Conservation (phyloP, 2,113 vertebrate species). For the Chiloscyllium plagiosum region DNA sequence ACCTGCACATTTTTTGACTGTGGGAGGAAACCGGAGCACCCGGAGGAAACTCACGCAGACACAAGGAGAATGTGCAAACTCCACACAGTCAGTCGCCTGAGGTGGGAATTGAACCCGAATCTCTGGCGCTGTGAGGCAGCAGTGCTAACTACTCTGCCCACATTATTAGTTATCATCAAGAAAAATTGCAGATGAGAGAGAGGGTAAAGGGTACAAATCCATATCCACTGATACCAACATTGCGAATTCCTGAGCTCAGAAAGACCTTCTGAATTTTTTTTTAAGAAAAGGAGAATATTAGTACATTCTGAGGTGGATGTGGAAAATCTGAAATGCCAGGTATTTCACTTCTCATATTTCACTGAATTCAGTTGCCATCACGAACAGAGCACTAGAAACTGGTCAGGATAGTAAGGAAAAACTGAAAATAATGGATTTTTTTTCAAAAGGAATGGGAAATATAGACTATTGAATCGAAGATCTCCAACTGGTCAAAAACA, state of each 20-base stretch:
- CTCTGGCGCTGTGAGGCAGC: too few species aligned
- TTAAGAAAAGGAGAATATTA: background rate
- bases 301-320: background rate
- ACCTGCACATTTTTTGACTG: too few species aligned
- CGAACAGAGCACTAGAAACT: background rate
- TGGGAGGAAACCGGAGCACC: too few species aligned
- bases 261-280: background rate
- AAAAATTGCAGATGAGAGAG: background rate
- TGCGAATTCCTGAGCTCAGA: background rate
- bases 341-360: background rate
- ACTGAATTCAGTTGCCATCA: background rate
- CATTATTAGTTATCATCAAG: background rate
- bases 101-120: too few species aligned
- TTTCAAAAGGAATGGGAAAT: background rate
- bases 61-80: too few species aligned
- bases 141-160: too few species aligned
- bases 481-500: background rate
- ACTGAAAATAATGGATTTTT: background rate
- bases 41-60: too few species aligned
- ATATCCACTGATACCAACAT: too few species aligned
- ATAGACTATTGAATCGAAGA: background rate
- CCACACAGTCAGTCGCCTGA: too few species aligned
- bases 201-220: background rate
- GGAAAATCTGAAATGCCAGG: background rate
- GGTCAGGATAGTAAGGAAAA: background rate